Evolutionary conservation across 2,113 vertebrate species (phyloP).

Genomic region (Martes martes): DNA sequence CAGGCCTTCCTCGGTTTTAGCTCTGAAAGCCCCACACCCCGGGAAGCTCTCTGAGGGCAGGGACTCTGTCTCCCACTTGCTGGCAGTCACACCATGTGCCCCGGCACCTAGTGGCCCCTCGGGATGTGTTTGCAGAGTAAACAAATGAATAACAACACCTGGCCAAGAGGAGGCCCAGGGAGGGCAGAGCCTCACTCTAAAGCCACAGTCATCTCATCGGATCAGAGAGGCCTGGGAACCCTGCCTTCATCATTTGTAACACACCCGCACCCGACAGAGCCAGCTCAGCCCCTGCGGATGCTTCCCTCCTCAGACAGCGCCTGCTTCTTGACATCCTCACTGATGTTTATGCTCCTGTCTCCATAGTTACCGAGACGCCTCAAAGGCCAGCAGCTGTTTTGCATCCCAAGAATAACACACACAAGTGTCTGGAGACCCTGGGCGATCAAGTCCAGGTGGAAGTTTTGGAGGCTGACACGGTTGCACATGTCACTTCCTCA

Average conservation of each 20-base stretch:
- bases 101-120: rapidly evolving
- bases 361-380: background rate
- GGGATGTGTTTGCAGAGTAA: background rate
- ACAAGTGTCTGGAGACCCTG: background rate
- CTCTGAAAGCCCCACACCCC: background rate
- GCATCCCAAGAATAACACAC: conserved; percentile 43
- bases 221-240: background rate
- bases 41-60: background rate
- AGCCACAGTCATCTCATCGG: rapidly evolving
- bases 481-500: background rate
- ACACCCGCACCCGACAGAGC: background rate
- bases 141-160: background rate
- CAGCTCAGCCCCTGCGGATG: rapidly evolving
- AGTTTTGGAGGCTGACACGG: background rate
- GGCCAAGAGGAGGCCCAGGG: background rate
- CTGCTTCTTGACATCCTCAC: background rate
- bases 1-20: background rate
- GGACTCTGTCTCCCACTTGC: no score
- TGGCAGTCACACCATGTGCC: background rate
- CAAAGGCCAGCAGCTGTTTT: conserved; percentile 29
- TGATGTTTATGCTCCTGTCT: background rate
- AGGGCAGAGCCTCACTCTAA: no score
- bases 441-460: conserved; percentile 31
- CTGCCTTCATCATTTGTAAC: background rate
- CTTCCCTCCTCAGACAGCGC: background rate